These are phyloP conservation scores for Isotomurus palustris DNA, from an alignment of 2,888 invertebrate genomes.

Conservation along the genomic window DNA sequence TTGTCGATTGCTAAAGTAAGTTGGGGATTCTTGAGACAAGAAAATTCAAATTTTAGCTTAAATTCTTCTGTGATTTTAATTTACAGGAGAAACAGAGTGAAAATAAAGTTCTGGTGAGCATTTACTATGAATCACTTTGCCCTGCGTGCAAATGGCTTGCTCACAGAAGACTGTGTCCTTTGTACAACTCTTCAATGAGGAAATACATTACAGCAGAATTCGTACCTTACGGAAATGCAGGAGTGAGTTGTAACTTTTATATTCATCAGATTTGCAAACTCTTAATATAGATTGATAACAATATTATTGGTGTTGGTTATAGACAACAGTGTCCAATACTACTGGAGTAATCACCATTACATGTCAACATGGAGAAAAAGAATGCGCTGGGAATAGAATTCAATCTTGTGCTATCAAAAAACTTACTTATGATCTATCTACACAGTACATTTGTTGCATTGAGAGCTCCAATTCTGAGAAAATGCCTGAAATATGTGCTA, in stretches of 20 bases:
- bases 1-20: too few species aligned
- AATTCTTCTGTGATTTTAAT: not conserved
- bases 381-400: constrained; percentile 35
- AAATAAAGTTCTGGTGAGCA: too few species aligned
- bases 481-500: constrained; percentile 23
- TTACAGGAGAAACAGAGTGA: not conserved
- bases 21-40: not conserved
- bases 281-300: too few species aligned
- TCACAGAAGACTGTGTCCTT: constrained; percentile 23
- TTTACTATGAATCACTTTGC: constrained; percentile 38
- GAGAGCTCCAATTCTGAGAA: constrained; percentile 22
- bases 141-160: constrained; percentile 31
- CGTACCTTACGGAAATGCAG: constrained; percentile 41
- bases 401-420: constrained; percentile 33
- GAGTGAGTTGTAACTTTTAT: too few species aligned
- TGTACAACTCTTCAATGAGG: constrained; percentile 26
- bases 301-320: too few species aligned
- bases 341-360: constrained; percentile 25
- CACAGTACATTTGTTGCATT: constrained; percentile 33
- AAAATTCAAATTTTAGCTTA: not conserved
- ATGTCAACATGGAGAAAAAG: constrained; percentile 37
- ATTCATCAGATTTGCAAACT: too few species aligned
- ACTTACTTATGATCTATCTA: constrained; percentile 17
- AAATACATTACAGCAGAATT: constrained; percentile 28
- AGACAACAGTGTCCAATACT: constrained; percentile 24